Base-by-base conservation (phyloP, 53 echinoderm and acorn worm genomes). In the Echinarachnius parma region DNA sequence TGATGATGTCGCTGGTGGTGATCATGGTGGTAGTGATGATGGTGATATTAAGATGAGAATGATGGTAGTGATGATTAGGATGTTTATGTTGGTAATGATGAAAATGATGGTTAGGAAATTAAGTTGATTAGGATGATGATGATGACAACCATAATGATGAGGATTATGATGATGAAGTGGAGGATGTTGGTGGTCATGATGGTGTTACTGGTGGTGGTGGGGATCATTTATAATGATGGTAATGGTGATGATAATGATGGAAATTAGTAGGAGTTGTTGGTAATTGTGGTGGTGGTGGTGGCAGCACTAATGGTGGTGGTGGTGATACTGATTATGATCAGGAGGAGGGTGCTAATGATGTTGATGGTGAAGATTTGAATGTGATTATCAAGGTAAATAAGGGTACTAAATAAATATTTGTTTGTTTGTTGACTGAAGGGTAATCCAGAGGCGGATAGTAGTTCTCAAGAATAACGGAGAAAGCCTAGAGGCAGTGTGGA, bases 401-500 rank as follows among this genome's bases (percentile, higher is more conserved):
- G n/a, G n/a, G n/a, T n/a, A n/a, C n/a, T n/a, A n/a, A n/a, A n/a
- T n/a, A n/a, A n/a, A n/a, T n/a, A n/a, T n/a, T n/a, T n/a, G n/a
- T n/a, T n/a, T n/a, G n/a, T n/a, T n/a, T n/a, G n/a, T n/a, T n/a
- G n/a, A n/a, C n/a, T n/a, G n/a, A n/a, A n/a, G n/a, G n/a, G n/a
- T n/a, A n/a, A n/a, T 18, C 5, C 15, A 68, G 68, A 68, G 68
- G 31, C 4, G 68, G 23, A 31, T 34, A 9, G 53, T 52, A 2
- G 50, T 68, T 1, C 68, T 68, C 11, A 18, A 52, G 68, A 68
- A 68, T 20, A 32, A 28, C 2, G 74, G 74, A 34, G 28, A 24
- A 0, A 36, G 8, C 14, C 50, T 85, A 42, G n/a, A 26, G 46
- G 82, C 77, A 2, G 78, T 46, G 15, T 77, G 61, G 80, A 59